These are phyloP conservation scores for Falco novaeseelandiae DNA, from an alignment of 2,797 vertebrate species.

Conservation along the genomic window DNA sequence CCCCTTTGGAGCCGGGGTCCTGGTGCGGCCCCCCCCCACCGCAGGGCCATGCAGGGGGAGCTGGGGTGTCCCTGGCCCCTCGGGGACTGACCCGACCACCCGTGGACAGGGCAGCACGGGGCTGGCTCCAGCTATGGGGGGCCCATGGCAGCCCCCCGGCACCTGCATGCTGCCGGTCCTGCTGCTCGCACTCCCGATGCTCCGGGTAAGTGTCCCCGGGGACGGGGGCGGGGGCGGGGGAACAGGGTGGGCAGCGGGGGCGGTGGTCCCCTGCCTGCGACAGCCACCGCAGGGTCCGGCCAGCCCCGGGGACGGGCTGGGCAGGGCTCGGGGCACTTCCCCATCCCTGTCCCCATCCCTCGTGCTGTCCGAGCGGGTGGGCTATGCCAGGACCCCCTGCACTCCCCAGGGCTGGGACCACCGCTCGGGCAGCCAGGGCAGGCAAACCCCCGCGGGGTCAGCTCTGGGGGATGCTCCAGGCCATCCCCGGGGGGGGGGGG, in stretches of 20 bases:
- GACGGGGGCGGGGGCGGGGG: not conserved
- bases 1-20: not conserved
- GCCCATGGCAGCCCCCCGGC: not conserved
- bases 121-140: not conserved
- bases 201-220: not conserved
- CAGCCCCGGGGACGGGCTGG: not conserved
- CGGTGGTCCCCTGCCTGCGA: accelerated
- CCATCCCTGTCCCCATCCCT: not conserved
- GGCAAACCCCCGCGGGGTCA: accelerated
- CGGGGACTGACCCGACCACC: not conserved
- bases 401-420: not conserved
- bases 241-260: not conserved
- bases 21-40: not conserved
- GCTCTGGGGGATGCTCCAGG: not conserved
- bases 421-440: accelerated
- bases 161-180: not conserved
- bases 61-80: not conserved
- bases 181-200: not conserved
- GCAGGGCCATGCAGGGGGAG: not conserved
- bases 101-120: accelerated
- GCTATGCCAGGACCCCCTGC: not conserved
- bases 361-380: too few species aligned
- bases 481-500: not conserved
- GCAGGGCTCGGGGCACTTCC: not conserved
- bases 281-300: accelerated